Base-by-base conservation (phyloP, 2,113 vertebrate genomes). In the Thinocorus orbignyianus region DNA sequence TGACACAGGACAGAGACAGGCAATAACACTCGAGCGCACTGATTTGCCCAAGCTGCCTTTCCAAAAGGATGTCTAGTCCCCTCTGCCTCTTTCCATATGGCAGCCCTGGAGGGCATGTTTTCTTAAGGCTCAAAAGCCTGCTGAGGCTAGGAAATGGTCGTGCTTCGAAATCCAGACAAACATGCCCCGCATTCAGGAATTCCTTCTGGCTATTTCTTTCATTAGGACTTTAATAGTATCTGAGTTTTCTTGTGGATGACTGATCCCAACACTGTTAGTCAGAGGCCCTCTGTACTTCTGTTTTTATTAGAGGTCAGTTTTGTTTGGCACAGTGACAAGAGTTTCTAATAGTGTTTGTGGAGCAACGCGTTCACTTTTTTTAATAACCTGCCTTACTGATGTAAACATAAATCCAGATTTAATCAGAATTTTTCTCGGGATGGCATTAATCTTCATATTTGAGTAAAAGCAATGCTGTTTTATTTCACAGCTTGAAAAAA, bases 351-450 rank as follows among this genome's bases (percentile, higher is more conserved):
- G 86, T 55, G 51, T 94, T 95, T 35, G 6, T 83, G 76, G 78
- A 95, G 73, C 44, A 95, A 49, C 55, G 26, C 54, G 55, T 6
- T 72, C 70, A 81, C 44, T 61, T 89, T 83, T 94, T 94, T 93
- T 54, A 79, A 91, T 95, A 87, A 89, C 88, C 54, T 90, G 76
- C 57, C 95, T 88, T 93, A 92, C 57, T 86, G 74, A 78, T 95
- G 68, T 81, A 96, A 95, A 96, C 73, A 86, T 97, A 97, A 97
- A 97, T 97, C 93, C 82, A 96, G 85, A 93, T 97, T 96, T 96
- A 96, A 97, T 97, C 95, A 81, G 80, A 91, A 52, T 81, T 94
- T 95, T 93, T 72, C 62, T 92, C 7, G 3, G 55, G 86, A 62
- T 89, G 39, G 18, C 82, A 96, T 97, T 97, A 90, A 95, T 97